Evolutionary conservation across 2,797 vertebrate genomes (phyloP), one percentile per base, ranked within the genome.

Genomic region (Oreortyx pictus): DNA sequence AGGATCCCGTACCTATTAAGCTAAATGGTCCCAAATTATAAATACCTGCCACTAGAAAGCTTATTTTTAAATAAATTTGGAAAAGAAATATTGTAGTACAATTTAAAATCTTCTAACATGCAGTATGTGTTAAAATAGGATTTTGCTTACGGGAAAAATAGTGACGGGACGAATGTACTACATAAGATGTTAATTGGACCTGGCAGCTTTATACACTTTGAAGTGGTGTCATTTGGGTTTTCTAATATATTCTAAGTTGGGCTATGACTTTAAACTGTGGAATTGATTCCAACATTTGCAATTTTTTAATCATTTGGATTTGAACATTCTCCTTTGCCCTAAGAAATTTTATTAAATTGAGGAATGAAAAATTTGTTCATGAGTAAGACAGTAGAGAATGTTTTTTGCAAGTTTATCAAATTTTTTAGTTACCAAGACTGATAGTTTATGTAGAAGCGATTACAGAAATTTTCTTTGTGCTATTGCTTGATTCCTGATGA

Each of bases 1-100:
- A 97, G 97, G 95, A 97, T 97, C 96, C 96, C 91, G 96, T 93
- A 96, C 96, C 96, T 97, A 94, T 95, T 95, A 95, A 95, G 83
- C 66, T 91, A 93, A 96, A 95, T 39, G 41, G 88, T 90, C 87
- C 97, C 92, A 95, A 93, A 96, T 96, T 96, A 97, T 97, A 97
- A 97, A 97, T 96, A 82, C 60, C 73, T 95, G 82, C 85, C 64
- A 86, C 94, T 96, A 90, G 89, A 95, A 97, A 96, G 80, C 54
- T 94, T 96, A 93, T 89, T 96, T 97, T 96, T 37, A 91, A 95
- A 95, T 37, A 95, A 94, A 93, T 92, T 92, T 91, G 89, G 91
- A 92, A 94, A 94, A 92, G 6, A 84, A 95, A 94, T 89, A 22
- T 92, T 95, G 94, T 93, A 94, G 90, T 96, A 81, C 80, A 91